Percentiles rank a stretch among this genome's conserved stretches.
Evolutionary conservation across 1,140 invertebrate species (phyloP).

Genomic region (Ceratina australensis): DNA sequence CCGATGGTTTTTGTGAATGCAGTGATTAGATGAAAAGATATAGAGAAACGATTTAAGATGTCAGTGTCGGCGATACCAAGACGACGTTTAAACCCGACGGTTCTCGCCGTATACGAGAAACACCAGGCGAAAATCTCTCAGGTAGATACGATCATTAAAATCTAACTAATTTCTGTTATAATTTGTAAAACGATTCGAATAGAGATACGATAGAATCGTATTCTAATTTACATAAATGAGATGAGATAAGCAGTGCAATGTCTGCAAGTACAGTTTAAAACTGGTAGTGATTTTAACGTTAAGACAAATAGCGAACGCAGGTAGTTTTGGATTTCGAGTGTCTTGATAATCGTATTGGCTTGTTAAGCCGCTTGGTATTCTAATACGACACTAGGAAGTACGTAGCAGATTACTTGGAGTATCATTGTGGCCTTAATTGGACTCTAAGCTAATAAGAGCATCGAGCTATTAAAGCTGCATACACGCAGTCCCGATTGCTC

Average conservation of each 20-base stretch:
- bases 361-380: constrained; percentile 54
- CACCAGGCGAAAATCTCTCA: constrained; percentile 44
- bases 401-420: constrained; percentile 46
- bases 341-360: constrained; percentile 24
- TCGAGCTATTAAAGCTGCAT: constrained; percentile 24
- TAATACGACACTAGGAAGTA: constrained; percentile 57
- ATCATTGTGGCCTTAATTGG: constrained; percentile 67
- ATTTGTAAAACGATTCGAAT: constrained; percentile 4
- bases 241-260: too few relatives aligned
- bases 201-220: too few relatives aligned
- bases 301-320: not conserved
- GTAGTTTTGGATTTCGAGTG: not conserved
- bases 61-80: constrained; percentile 47
- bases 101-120: constrained; percentile 67
- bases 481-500: too few relatives aligned
- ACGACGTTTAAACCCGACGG: constrained; percentile 66
- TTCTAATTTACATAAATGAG: too few relatives aligned
- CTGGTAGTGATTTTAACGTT: too few relatives aligned
- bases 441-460: constrained; percentile 55
- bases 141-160: constrained; percentile 35
- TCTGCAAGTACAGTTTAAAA: too few relatives aligned
- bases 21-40: constrained; percentile 22
- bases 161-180: too few relatives aligned
- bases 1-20: not conserved
- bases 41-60: constrained; percentile 47